A percentile compares a stretch with the other conserved stretches of the same genome.
phyloP scores from a whole-genome alignment of 1,140 invertebrate genomes.

The Acromyrmex heyeri region DNA sequence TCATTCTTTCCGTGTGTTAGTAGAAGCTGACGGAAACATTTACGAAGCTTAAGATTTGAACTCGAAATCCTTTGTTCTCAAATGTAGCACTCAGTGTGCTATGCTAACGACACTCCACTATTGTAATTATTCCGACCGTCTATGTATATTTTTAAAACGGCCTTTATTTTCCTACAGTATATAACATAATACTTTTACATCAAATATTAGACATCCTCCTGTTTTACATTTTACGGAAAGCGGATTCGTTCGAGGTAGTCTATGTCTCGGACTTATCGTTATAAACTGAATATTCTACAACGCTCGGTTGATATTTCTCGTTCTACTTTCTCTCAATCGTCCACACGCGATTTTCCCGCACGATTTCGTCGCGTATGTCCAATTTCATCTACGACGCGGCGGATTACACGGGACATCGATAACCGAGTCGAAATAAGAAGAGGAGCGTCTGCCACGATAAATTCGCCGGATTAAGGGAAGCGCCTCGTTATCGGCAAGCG shows the following conservation, averaged over 20 bases:
- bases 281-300: neutral
- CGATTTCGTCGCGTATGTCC: slow-evolving; percentile 51
- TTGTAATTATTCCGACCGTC: too few relatives aligned
- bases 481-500: slow-evolving; percentile 55
- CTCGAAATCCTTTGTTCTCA: too few relatives aligned
- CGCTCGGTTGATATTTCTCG: neutral
- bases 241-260: neutral
- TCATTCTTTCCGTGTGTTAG: too few relatives aligned
- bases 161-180: neutral
- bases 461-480: slow-evolving; percentile 57
- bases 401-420: slow-evolving; percentile 53
- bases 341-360: slow-evolving; percentile 37
- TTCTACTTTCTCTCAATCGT: neutral
- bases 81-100: too few relatives aligned
- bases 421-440: slow-evolving; percentile 58
- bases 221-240: neutral
- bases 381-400: slow-evolving; percentile 54
- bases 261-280: neutral
- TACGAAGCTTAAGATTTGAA: too few relatives aligned
- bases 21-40: too few relatives aligned
- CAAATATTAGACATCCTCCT: neutral
- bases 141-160: too few relatives aligned
- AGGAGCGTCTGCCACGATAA: slow-evolving; percentile 51
- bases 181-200: neutral
- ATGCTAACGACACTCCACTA: too few relatives aligned